These are phyloP conservation scores for Hyposoter didymator DNA, from an alignment of 2,888 invertebrate species.

Conservation along the genomic window DNA sequence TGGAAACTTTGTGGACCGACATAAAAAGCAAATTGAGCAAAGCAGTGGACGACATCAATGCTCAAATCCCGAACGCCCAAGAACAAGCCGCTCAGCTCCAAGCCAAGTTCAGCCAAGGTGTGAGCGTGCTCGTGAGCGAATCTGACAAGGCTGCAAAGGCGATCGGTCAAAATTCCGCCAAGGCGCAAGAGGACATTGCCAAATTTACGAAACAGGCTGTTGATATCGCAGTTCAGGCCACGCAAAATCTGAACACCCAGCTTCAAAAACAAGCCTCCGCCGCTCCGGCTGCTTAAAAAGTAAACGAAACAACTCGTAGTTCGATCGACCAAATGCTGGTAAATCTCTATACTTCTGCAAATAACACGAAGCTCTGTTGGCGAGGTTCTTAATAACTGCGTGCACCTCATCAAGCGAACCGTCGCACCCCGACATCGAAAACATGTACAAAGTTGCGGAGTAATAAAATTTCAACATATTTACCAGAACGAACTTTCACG, in stretches of 20 bases:
- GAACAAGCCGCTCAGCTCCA: conserved; percentile 78
- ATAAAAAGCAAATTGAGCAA: conserved; percentile 76
- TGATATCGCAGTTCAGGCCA: conserved; percentile 79
- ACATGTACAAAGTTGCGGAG: conserved; percentile 38
- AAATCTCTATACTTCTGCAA: background rate
- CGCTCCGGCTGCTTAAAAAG: conserved; percentile 51
- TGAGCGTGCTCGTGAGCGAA: conserved; percentile 77
- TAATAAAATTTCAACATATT: conserved; percentile 42
- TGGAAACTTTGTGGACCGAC: conserved; percentile 77
- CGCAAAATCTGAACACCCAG: conserved; percentile 78
- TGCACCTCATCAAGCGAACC: background rate
- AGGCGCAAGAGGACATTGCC: conserved; percentile 78
- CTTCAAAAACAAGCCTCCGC: conserved; percentile 75
- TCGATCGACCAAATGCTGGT: conserved; percentile 11
- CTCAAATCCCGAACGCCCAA: conserved; percentile 78
- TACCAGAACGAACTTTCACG: background rate
- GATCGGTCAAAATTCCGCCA: conserved; percentile 76
- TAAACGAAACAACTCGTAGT: conserved; percentile 14
- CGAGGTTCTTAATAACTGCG: background rate
- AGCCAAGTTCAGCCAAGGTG: conserved; percentile 78
- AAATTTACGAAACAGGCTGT: conserved; percentile 80
- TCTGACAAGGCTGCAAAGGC: conserved; percentile 78
- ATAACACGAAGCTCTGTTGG: background rate
- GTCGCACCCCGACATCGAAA: background rate
- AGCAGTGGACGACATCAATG: conserved; percentile 77